Percentiles rank a stretch among this genome's conserved stretches.
phyloP scores from a whole-genome alignment of 2,797 vertebrate genomes.

The Catamblyrhynchus diadema region DNA sequence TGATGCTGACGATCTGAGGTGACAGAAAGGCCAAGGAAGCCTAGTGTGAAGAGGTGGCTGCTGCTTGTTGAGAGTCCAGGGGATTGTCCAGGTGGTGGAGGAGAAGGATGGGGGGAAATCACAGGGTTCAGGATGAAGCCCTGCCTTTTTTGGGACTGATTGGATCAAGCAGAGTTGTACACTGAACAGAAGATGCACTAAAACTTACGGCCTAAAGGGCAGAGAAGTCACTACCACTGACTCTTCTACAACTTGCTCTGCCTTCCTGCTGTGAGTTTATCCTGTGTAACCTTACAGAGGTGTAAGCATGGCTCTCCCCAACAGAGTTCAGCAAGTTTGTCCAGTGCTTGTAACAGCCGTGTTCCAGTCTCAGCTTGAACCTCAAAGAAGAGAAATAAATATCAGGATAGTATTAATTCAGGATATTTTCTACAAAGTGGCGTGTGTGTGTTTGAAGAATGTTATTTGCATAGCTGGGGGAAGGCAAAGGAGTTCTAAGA shows the following conservation, averaged over 20 bases:
- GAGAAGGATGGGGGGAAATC: not conserved
- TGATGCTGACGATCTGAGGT: not conserved
- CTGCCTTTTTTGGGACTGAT: not conserved
- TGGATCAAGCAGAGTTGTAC: not conserved
- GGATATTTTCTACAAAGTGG: not conserved
- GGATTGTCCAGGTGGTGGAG: not conserved
- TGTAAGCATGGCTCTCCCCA: not conserved
- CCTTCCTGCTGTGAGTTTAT: not conserved
- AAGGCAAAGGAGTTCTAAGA: not conserved
- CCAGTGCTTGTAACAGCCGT: not conserved
- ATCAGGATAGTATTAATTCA: not conserved
- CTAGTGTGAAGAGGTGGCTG: not conserved
- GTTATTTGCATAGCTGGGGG: not conserved
- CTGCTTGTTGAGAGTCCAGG: not conserved
- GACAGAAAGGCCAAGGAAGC: not conserved
- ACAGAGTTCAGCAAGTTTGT: not conserved
- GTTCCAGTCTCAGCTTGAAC: not conserved
- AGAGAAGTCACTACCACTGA: not conserved
- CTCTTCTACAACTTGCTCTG: not conserved
- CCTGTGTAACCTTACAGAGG: not conserved
- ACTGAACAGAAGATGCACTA: not conserved
- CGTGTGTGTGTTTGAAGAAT: not conserved
- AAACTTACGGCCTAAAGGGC: not conserved
- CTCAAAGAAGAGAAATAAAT: not conserved
- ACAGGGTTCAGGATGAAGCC: not conserved